phyloP scores from a whole-genome alignment of 2,113 vertebrate genomes.

The Tetrax tetrax region DNA sequence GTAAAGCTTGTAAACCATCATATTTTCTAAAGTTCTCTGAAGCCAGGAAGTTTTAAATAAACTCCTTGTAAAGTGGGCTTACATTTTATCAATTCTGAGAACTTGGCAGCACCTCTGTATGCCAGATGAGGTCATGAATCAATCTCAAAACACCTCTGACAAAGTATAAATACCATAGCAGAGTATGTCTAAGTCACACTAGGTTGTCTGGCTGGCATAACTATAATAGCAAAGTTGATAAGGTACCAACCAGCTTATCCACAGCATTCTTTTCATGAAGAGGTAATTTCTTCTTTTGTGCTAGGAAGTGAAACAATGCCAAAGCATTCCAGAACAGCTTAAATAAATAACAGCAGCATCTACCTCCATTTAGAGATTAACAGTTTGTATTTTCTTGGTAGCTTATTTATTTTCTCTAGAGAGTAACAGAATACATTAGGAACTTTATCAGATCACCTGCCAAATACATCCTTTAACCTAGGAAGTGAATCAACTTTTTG shows the following conservation, averaged over 20 bases:
- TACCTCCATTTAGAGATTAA: neutral
- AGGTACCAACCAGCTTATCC: constrained; percentile 69
- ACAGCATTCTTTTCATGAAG: constrained; percentile 72
- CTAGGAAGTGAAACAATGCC: constrained; percentile 56
- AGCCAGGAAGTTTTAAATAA: constrained; percentile 5
- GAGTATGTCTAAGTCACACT: constrained; percentile 61
- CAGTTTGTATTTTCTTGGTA: neutral
- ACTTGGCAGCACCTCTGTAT: constrained; percentile 29
- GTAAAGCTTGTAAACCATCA: neutral
- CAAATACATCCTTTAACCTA: neutral
- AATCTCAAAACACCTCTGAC: constrained; percentile 73
- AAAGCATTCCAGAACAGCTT: constrained; percentile 54
- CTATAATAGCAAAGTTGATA: constrained; percentile 67
- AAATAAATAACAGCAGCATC: constrained; percentile 31
- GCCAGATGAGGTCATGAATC: constrained; percentile 76
- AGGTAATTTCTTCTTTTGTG: constrained; percentile 75
- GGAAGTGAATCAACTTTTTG: neutral
- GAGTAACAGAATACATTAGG: neutral
- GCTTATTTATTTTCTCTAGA: constrained; percentile 24
- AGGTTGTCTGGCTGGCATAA: constrained; percentile 69
- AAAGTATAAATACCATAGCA: constrained; percentile 66
- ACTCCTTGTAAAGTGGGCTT: neutral
- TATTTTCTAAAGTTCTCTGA: neutral
- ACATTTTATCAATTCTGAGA: constrained; percentile 42
- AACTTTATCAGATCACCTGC: neutral